phyloP scores from a whole-genome alignment of 2,113 vertebrate genomes.

The Xenus cinereus region DNA sequence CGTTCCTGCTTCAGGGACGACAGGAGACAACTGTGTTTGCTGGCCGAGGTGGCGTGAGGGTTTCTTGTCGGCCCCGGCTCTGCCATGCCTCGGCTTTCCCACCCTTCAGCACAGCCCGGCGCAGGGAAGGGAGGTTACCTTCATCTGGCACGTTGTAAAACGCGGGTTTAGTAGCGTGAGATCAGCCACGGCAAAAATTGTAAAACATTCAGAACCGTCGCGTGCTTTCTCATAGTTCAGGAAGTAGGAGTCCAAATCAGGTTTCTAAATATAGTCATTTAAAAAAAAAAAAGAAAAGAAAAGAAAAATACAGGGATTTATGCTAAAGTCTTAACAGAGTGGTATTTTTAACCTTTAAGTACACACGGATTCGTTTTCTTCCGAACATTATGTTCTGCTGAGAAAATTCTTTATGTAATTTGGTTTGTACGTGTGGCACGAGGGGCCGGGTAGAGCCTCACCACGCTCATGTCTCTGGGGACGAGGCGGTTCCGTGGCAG shows the following conservation, averaged over 20 bases:
- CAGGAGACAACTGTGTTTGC: accelerated
- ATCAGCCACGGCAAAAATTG: neutral
- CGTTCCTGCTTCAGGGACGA: neutral
- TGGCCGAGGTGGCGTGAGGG: neutral
- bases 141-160: neutral
- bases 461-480: accelerated
- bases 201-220: neutral
- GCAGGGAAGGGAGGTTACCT: neutral
- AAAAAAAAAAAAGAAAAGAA: neutral
- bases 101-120: neutral
- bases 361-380: neutral
- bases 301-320: neutral
- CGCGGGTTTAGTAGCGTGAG: neutral
- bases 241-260: neutral
- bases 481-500: neutral
- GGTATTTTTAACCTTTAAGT: neutral
- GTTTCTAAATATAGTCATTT: neutral
- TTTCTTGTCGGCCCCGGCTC: neutral
- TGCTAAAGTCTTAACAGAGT: neutral
- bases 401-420: neutral
- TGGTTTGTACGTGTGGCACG: neutral
- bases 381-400: neutral
- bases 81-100: neutral
- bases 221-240: neutral
- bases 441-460: accelerated